These are phyloP conservation scores for Poecilia velifera DNA, from an alignment of 2,797 vertebrate genomes.

Conservation along the genomic window DNA sequence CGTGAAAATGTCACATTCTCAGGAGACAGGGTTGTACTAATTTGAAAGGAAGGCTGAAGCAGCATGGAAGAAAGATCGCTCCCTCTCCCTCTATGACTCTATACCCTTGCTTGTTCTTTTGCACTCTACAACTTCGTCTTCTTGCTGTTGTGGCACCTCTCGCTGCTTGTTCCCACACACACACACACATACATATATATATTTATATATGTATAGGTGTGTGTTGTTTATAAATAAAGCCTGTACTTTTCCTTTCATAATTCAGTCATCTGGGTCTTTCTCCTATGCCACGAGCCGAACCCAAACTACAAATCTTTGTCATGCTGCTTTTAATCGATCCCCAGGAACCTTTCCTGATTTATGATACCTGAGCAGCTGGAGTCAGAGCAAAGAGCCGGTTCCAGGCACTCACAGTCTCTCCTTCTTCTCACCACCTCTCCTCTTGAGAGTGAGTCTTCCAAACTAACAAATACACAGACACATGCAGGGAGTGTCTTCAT, in stretches of 20 bases:
- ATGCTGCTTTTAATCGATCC: conserved; percentile 68
- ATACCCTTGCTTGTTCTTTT: conserved; percentile 26
- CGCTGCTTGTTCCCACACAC: conserved; percentile 21
- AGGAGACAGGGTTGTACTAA: conserved; percentile 76
- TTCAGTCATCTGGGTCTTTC: conserved; percentile 28
- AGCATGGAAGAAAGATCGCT: conserved; percentile 69
- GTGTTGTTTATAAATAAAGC: conserved; percentile 50
- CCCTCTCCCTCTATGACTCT: conserved; percentile 39
- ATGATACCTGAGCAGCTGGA: conserved; percentile 65
- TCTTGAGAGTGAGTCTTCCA: conserved; percentile 19
- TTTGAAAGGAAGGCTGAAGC: conserved; percentile 81
- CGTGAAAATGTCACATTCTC: conserved; percentile 81
- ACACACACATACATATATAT: not conserved
- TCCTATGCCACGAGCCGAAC: conserved; percentile 37
- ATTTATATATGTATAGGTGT: not conserved
- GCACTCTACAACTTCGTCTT: conserved; percentile 23
- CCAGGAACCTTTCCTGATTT: conserved; percentile 64
- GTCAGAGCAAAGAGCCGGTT: conserved; percentile 52
- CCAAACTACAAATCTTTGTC: conserved; percentile 60
- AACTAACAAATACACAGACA: conserved; percentile 66
- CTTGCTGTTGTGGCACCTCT: conserved; percentile 52
- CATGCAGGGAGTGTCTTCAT: conserved; percentile 69
- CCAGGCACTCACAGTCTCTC: conserved; percentile 31
- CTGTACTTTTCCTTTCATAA: conserved; percentile 18
- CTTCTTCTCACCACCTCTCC: conserved; percentile 16